Percentiles rank a stretch among this genome's conserved stretches.
phyloP scores from a whole-genome alignment of 2,113 vertebrate species.

The Pseudonaja textilis region DNA sequence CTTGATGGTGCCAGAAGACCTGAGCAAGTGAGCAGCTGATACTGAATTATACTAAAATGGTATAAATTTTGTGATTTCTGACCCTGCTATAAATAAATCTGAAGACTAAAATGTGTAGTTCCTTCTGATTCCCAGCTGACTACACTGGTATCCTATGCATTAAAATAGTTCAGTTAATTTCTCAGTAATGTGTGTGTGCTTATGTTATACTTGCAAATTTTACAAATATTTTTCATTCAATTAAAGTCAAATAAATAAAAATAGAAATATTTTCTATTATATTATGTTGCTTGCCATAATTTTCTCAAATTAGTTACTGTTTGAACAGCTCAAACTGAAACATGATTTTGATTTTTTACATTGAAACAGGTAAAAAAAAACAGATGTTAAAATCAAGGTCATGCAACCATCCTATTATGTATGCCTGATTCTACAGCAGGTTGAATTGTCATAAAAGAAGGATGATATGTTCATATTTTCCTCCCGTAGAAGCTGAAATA shows the following conservation, averaged over 20 bases:
- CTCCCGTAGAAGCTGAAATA: not conserved
- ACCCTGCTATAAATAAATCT: not conserved
- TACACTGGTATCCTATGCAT: not conserved
- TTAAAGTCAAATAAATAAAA: slow-evolving; percentile 1
- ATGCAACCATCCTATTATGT: slow-evolving; percentile 16
- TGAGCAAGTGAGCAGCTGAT: not conserved
- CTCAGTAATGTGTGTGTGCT: not conserved
- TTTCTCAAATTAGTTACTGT: slow-evolving; percentile 32
- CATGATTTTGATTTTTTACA: slow-evolving; percentile 30
- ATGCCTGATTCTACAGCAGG: slow-evolving; percentile 43
- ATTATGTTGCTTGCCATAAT: slow-evolving; percentile 7
- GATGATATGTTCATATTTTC: not conserved
- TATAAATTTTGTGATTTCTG: not conserved
- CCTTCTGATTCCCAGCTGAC: not conserved
- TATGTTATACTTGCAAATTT: not conserved
- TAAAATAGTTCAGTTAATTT: not conserved
- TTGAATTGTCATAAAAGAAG: slow-evolving; percentile 36
- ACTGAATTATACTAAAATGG: not conserved
- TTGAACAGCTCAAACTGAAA: slow-evolving; percentile 20
- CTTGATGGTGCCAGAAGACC: not conserved
- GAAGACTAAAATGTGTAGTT: not conserved
- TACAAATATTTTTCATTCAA: slow-evolving; percentile 31
- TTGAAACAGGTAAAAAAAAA: slow-evolving; percentile 26
- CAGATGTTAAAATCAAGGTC: slow-evolving; percentile 48
- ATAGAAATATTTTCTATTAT: not conserved